Evolutionary conservation across 2,797 vertebrate genomes (phyloP), one percentile per base, ranked within the genome.

Genomic region (Lepilemur ruficaudatus): DNA sequence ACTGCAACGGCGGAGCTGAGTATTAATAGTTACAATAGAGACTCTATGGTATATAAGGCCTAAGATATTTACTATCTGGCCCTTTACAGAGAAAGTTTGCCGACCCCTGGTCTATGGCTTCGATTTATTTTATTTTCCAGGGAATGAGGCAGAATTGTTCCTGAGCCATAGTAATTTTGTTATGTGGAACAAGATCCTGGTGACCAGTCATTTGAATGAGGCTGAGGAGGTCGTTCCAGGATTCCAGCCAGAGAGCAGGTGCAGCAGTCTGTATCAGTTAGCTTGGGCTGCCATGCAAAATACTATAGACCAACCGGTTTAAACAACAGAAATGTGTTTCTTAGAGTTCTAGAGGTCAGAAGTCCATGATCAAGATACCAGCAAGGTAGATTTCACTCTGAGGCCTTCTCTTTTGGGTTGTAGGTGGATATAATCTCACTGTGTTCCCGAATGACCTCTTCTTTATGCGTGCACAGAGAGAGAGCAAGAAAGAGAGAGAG

Each of bases 211-310:
- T 17, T 57, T 61, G 57, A 35, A 23, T 1, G 65, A 72, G 52
- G 48, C 48, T 5, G 30, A 38, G 18, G 65, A 81, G 43, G 67
- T 38, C 5, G 25, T 8, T 57, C 18, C 11, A 3, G 92, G 38
- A 70, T 12, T 59, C 46, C 8, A 22, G 93, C 67, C 96, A 13
- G 79, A 48, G 41, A 78, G 32, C 90, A 87, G 67, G 43, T 22
- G 30, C 43, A 87, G 91, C 65, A n/a, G 22, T 70, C 20, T 23
- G 61, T 7, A 9, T 72, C 8, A 6, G n/a, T 86, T 28, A 4
- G 55, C 35, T 46, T 0, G 1, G 35, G 70, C 48, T 4, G 4
- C 78, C 61, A 0, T 18, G n/a, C 43, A 15, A 59, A 38, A 30
- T 17, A 43, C 28, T 48, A 2, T 25, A 3, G 30, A 2, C 30